These are phyloP conservation scores for Drepanosiphum platanoidis DNA, from an alignment of 2,888 invertebrate species.

Conservation along the genomic window DNA sequence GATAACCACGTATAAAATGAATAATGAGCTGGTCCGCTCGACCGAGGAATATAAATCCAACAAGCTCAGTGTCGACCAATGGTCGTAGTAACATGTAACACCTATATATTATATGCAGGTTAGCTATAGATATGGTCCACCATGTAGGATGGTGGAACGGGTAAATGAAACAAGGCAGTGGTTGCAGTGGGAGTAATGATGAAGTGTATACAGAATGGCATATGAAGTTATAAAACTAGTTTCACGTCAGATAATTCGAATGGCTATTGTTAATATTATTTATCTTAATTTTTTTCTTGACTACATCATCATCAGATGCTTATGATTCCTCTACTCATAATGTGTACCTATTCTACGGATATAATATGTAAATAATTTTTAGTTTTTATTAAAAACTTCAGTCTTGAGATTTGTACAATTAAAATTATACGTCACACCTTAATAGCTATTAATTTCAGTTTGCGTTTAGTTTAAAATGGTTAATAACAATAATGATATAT, in stretches of 20 bases:
- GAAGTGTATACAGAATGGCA: background rate
- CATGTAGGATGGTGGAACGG: background rate
- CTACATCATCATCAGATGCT: background rate
- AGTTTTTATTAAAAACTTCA: background rate
- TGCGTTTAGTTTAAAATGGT: too few species aligned
- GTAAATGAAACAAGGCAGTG: background rate
- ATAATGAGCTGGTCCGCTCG: constrained; percentile 37
- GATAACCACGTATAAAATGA: constrained; percentile 50
- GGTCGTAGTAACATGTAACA: constrained; percentile 3
- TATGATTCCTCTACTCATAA: background rate
- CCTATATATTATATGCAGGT: background rate
- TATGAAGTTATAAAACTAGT: constrained; percentile 30
- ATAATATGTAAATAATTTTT: background rate
- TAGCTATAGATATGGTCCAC: background rate
- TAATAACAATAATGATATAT: background rate
- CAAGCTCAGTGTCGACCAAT: constrained; percentile 15
- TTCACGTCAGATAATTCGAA: background rate
- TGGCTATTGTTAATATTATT: background rate
- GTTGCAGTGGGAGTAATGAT: background rate
- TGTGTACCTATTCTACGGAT: background rate
- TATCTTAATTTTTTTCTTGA: background rate
- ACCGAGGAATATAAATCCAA: constrained; percentile 40
- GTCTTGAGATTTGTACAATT: background rate
- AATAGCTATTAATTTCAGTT: background rate
- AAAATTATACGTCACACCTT: background rate